Conservation (phyloP, 2,113 vertebrate genomes). For the Prionailurus bengalensis region DNA sequence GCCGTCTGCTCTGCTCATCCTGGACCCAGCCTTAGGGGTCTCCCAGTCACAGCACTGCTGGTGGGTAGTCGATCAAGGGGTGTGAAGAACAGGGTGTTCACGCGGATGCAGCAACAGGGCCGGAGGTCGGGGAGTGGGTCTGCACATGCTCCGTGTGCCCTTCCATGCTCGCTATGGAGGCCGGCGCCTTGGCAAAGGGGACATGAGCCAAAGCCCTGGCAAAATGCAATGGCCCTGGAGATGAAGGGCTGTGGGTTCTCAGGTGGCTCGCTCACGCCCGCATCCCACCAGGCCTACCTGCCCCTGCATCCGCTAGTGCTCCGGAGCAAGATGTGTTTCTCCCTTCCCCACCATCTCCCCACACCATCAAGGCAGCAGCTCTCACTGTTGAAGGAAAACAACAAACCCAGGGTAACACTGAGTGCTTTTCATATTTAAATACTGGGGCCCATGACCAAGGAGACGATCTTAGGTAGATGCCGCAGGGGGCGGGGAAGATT, state of each 20-base stretch:
- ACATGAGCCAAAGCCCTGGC: neutral
- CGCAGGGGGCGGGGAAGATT: too few species aligned
- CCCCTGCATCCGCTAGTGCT: too few species aligned
- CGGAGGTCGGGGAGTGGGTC: too few species aligned
- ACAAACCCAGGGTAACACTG: neutral
- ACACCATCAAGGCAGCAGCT: neutral
- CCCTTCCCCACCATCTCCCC: neutral
- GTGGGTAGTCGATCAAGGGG: accelerated
- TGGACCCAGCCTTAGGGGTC: neutral
- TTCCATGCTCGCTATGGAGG: neutral
- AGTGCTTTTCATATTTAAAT: neutral
- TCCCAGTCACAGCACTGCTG: neutral
- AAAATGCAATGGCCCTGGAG: neutral
- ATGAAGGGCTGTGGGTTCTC: neutral
- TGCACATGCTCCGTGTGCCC: too few species aligned
- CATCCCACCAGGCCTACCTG: neutral
- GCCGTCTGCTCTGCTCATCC: neutral
- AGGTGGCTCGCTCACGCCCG: neutral
- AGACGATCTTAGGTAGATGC: too few species aligned
- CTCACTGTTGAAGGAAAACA: neutral
- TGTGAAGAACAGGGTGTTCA: neutral
- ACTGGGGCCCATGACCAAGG: neutral
- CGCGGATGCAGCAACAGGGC: too few species aligned
- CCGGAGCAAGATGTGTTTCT: neutral
- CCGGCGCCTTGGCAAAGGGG: accelerated